These are phyloP conservation scores for Phenacoccus solenopsis DNA, from an alignment of 1,140 invertebrate species.

Conservation along the genomic window DNA sequence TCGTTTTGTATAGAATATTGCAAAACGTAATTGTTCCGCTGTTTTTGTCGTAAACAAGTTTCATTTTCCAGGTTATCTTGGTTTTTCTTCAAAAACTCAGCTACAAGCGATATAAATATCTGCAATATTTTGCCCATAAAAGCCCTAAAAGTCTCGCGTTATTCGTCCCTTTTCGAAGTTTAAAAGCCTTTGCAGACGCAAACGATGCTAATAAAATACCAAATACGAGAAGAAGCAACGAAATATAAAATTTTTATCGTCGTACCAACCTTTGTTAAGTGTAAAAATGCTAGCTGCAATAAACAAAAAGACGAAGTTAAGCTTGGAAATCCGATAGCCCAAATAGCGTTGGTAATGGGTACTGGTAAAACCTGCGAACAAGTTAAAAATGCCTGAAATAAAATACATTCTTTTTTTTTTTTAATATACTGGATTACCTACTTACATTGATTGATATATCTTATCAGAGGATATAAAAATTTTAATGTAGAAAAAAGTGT, in stretches of 20 bases:
- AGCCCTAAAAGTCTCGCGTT: background rate
- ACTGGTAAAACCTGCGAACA: slow-evolving; percentile 40
- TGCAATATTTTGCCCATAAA: background rate
- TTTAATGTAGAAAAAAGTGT: background rate
- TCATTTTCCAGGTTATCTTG: too few relatives aligned
- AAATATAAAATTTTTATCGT: background rate
- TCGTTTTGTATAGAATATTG: too few relatives aligned
- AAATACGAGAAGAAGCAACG: background rate
- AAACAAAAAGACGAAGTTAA: slow-evolving; percentile 46
- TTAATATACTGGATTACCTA: too few relatives aligned
- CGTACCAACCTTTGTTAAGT: slow-evolving; percentile 39
- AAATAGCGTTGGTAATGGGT: slow-evolving; percentile 40
- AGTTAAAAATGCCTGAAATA: too few relatives aligned
- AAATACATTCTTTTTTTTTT: too few relatives aligned
- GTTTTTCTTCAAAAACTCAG: background rate
- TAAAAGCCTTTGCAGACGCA: too few relatives aligned
- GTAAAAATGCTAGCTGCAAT: slow-evolving; percentile 44
- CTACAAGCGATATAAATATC: background rate
- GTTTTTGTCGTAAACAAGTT: too few relatives aligned
- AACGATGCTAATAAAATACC: too few relatives aligned
- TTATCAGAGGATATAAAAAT: background rate
- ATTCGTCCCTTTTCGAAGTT: too few relatives aligned
- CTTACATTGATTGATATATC: too few relatives aligned
- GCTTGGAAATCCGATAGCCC: slow-evolving; percentile 49
- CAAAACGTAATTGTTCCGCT: too few relatives aligned